Conservation (phyloP, 2,888 invertebrate species). For the Archips xylosteana region DNA sequence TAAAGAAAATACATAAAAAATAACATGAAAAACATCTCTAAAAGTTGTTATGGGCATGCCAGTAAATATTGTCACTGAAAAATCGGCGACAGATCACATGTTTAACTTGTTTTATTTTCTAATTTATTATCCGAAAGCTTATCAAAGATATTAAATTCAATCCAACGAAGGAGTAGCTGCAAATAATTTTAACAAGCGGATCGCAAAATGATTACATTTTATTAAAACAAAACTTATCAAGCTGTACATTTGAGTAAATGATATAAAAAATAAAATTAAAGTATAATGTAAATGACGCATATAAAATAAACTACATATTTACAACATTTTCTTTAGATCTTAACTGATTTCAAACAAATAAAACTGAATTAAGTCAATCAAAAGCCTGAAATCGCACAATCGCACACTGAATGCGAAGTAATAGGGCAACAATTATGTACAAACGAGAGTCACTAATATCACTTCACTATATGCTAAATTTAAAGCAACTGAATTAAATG, state of each 20-base stretch:
- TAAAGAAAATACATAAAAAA: conserved; percentile 18
- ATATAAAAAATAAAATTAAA: conserved; percentile 68
- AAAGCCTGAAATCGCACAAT: conserved; percentile 52
- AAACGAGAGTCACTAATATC: conserved; percentile 50
- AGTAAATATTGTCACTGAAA: conserved; percentile 1
- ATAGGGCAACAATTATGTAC: conserved; percentile 49
- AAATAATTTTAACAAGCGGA: conserved; percentile 45
- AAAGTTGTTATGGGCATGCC: conserved; percentile 5
- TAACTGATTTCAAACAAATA: conserved; percentile 54
- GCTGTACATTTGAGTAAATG: conserved; percentile 75
- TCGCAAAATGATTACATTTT: conserved; percentile 52
- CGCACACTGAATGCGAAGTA: conserved; percentile 40
- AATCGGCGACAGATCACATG: background rate
- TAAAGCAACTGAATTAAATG: conserved; percentile 42
- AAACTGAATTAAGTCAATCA: conserved; percentile 35
- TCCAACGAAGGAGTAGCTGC: conserved; percentile 22
- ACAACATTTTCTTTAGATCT: conserved; percentile 66
- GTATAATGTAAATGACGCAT: conserved; percentile 71
- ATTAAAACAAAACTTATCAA: conserved; percentile 59
- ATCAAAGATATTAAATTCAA: conserved; percentile 27
- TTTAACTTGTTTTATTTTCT: conserved; percentile 1
- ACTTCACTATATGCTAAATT: conserved; percentile 51
- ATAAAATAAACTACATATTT: conserved; percentile 74
- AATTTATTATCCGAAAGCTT: conserved; percentile 11
- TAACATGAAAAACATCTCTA: conserved; percentile 20